These are phyloP conservation scores for Muscidifurax raptorellus DNA, from an alignment of 1,140 invertebrate species.

Conservation along the genomic window DNA sequence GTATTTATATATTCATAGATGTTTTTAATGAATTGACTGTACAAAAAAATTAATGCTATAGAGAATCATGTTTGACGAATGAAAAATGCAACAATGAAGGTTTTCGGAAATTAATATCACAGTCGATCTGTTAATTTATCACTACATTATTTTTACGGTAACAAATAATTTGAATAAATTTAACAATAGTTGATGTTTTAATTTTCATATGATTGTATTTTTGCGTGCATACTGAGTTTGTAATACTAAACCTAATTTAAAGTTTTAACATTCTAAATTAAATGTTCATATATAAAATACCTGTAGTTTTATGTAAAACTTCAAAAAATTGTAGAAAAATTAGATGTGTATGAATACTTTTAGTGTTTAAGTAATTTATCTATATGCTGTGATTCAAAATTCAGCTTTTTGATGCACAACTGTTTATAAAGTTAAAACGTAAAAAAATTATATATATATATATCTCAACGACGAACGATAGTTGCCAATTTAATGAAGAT, in stretches of 20 bases:
- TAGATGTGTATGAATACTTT: neutral
- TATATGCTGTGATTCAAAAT: neutral
- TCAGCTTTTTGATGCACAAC: conserved; percentile 13
- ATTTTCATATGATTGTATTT: neutral
- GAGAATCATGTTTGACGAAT: neutral
- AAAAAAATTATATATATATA: neutral
- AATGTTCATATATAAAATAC: neutral
- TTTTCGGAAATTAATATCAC: neutral
- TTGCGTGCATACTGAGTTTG: neutral
- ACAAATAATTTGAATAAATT: neutral
- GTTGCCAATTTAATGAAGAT: neutral
- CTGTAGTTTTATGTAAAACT: neutral
- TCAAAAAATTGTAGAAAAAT: neutral
- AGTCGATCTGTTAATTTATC: neutral
- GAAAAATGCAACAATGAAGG: neutral
- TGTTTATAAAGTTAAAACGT: neutral
- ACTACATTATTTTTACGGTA: neutral
- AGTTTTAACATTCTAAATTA: too few species aligned
- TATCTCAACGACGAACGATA: neutral
- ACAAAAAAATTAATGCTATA: neutral
- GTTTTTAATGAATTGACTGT: neutral
- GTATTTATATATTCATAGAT: conserved; percentile 9
- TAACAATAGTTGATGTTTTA: neutral
- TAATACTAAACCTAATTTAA: too few species aligned
- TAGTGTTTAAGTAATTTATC: conserved; percentile 12